These are phyloP conservation scores for Caenorhabditis becei DNA, from an alignment of 2,888 invertebrate genomes.

Conservation along the genomic window DNA sequence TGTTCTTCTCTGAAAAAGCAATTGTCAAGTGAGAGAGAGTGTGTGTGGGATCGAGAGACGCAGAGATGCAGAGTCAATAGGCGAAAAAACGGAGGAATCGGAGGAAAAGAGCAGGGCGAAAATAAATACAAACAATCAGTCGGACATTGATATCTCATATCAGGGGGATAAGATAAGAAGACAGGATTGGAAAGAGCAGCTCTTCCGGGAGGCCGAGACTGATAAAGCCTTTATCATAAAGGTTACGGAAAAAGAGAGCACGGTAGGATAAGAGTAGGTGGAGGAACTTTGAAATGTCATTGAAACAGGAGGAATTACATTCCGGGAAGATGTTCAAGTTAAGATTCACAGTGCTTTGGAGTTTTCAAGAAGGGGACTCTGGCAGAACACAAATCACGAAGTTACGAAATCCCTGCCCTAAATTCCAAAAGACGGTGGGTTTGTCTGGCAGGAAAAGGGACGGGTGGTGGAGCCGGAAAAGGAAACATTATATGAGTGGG, in stretches of 20 bases:
- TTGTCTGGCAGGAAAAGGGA: not conserved
- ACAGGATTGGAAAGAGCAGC: not conserved
- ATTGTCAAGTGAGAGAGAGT: slow-evolving; percentile 19
- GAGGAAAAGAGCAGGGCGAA: slow-evolving; percentile 27
- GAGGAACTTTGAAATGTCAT: no score
- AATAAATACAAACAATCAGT: slow-evolving; percentile 25
- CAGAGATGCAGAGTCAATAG: slow-evolving; percentile 40
- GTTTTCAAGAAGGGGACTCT: no score
- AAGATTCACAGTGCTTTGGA: no score
- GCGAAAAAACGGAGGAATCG: slow-evolving; percentile 16
- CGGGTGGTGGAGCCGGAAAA: slow-evolving; percentile 10
- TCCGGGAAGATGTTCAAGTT: no score
- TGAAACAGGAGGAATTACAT: no score
- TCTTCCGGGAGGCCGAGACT: not conserved
- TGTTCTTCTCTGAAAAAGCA: slow-evolving; percentile 24
- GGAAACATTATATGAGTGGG: slow-evolving; percentile 54
- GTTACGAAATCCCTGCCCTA: no score
- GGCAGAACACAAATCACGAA: no score
- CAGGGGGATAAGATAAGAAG: slow-evolving; percentile 9
- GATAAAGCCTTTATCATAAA: no score
- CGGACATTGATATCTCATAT: slow-evolving; percentile 55
- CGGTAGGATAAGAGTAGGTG: no score
- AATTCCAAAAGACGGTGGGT: not conserved
- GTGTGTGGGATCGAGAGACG: slow-evolving; percentile 10
- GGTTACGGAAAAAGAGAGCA: no score